Evolutionary conservation across 1,140 invertebrate species (phyloP), one percentile per base, ranked within the genome.

Genomic region (Aphidius gifuensis): DNA sequence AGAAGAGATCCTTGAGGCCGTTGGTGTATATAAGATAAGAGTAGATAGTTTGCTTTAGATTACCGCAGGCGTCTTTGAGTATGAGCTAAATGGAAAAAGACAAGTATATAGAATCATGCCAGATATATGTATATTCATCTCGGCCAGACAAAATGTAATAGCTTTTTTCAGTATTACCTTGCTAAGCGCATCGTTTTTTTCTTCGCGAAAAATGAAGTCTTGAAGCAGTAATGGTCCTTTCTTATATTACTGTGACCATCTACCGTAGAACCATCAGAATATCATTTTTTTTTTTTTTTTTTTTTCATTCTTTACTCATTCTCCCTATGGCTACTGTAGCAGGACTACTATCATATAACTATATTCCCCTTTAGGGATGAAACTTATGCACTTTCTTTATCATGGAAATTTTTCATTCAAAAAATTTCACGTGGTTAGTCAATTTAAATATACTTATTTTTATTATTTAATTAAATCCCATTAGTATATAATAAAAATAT

Each of bases 1-100:
- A 51, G n/a, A 9, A 45, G 45, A 48, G 45, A 61, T 61, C 38
- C 44, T 56, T 9, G 42, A 32, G 32, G 47, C 42, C 63, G 43
- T 43, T 38, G 58, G 43, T 42, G 48, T 43, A 43, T 38, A 42
- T 65, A 54, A 53, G 64, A 65, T 65, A 65, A 62, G 64, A 56
- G 50, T 21, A 54, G 40, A 65, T 62, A 65, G 64, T 65, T 65
- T 65, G 50, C 64, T 62, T 60, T 49, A 62, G 64, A 59, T 62
- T 65, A 65, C 57, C 50, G 42, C 6, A 38, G 40, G 8, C 57
- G 56, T 54, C 51, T 38, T 23, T 39, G 50, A 61, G 16, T 53
- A 32, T 51, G 11, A 50, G 56, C 39, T 47, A 8, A 55, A 61
- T 40, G 21, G 40, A 8, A 42, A 6, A 38, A 60, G n/a, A 45